Percentiles rank a stretch among this genome's conserved stretches.
These are phyloP conservation scores for Thumatha senex DNA, from an alignment of 2,888 invertebrate species.

Conservation along the genomic window DNA sequence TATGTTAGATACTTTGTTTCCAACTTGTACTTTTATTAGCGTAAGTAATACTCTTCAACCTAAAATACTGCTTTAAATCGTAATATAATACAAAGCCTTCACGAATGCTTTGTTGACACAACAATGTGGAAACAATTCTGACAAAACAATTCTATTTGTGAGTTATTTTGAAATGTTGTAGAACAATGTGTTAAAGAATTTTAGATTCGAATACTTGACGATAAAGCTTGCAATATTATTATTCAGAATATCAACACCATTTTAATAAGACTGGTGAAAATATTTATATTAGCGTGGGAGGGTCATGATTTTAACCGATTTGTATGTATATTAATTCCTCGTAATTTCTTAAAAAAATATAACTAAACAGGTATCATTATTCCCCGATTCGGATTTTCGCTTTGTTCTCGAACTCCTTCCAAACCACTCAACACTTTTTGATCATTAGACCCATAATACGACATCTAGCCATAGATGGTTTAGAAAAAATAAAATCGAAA, in stretches of 20 bases:
- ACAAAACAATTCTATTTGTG: not conserved
- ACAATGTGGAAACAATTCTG: constrained; percentile 4
- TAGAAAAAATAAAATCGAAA: no score
- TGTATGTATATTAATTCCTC: no score
- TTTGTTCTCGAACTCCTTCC: no score
- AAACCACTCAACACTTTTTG: no score
- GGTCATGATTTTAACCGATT: no score
- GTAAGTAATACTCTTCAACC: not conserved
- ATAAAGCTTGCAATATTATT: not conserved
- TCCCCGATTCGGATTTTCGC: no score
- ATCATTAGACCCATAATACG: no score
- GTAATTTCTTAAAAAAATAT: no score
- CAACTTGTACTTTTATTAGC: not conserved
- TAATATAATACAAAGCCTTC: not conserved
- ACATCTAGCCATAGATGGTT: no score
- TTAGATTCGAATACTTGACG: constrained; percentile 6
- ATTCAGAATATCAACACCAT: not conserved
- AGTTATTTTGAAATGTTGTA: not conserved
- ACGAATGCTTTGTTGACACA: not conserved
- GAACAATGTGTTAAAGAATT: constrained; percentile 5
- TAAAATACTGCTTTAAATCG: not conserved
- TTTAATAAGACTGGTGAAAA: not conserved
- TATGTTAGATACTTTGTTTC: constrained; percentile 8
- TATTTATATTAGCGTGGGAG: no score
- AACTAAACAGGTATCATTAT: no score